Conservation (phyloP, 2,113 vertebrate genomes). For the Lepisosteus osseus region DNA sequence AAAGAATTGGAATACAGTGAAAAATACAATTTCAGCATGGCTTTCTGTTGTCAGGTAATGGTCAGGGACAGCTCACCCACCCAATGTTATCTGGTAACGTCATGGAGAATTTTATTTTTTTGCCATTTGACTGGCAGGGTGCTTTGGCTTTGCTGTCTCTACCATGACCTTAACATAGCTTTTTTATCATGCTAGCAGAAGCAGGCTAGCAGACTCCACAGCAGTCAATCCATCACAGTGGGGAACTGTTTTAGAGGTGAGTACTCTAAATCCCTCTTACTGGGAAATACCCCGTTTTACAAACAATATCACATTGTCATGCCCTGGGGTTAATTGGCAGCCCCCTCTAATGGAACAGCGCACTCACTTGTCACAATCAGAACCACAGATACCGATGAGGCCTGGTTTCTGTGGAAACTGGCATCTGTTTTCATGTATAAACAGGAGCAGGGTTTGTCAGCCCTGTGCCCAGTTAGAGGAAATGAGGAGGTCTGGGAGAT, state of each 20-base stretch:
- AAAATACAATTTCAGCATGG: too few relatives aligned
- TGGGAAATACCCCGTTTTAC: background rate
- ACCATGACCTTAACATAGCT: background rate
- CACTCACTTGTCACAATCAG: background rate
- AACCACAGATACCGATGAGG: background rate
- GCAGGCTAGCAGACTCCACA: background rate
- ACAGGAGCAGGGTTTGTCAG: background rate
- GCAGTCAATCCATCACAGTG: background rate
- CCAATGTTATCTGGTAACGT: background rate
- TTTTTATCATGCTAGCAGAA: background rate
- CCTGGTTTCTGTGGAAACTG: conserved; percentile 37
- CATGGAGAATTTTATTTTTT: background rate
- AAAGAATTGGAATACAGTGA: too few relatives aligned
- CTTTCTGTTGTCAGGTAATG: background rate
- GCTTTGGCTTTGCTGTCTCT: background rate
- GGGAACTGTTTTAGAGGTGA: background rate
- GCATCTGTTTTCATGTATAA: conserved; percentile 37
- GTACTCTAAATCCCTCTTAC: background rate
- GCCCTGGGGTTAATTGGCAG: conserved; percentile 39
- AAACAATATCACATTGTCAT: conserved; percentile 4
- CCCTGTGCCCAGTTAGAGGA: conserved; percentile 32
- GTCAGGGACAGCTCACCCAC: background rate
- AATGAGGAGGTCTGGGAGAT: conserved; percentile 46
- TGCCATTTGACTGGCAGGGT: background rate
- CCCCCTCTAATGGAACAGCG: conserved; percentile 1